Base-by-base conservation (phyloP, 2,113 vertebrate species). In the Eptatretus burgeri region DNA sequence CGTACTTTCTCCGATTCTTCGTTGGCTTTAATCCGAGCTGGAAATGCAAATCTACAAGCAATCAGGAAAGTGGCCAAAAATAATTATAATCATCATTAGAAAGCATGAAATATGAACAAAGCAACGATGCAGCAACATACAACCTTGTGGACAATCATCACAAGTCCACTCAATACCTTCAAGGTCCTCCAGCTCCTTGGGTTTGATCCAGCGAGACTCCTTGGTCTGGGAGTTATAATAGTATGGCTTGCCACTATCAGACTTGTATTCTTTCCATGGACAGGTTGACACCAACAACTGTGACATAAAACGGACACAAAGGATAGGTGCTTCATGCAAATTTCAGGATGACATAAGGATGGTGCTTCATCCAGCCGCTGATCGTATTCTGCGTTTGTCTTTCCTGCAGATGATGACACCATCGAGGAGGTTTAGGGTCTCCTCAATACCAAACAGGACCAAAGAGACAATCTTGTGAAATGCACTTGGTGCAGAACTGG, bases 201-300 rank as follows among this genome's bases (percentile, higher is more conserved):
- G 91, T 74, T 98, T 98, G 66, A 89, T 85, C 91, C 91, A 98
- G 69, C 91, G 84, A 1, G 91, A 96, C 65, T 98, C 91, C 74
- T 98, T 98, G 1, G 85, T 93, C 75, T 89, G 89, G 64, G 91
- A 94, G 75, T 98, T 98, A 56, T 98, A 98, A 67, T 86, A 98
- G 68, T 98, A 98, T 66, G 91, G 85, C 71, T 96, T 96, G 65
- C 91, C 91, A 65, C 84, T 88, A 70, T 98, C 91, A 2, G 91
- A 98, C 69, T 98, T 98, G 69, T 88, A 98, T 67, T 98, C 91
- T 63, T 98, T 98, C 91, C 91, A 98, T 3, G 84, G 91, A 66
- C 91, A 98, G 72, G 88, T 93, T 62, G 89, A 94, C 65, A 98
- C 67, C 72, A 98, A 74, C 95, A 95, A 87, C 91, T 98, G 62